These are phyloP conservation scores for Melopsittacus undulatus DNA, from an alignment of 2,797 vertebrate genomes.

Conservation along the genomic window DNA sequence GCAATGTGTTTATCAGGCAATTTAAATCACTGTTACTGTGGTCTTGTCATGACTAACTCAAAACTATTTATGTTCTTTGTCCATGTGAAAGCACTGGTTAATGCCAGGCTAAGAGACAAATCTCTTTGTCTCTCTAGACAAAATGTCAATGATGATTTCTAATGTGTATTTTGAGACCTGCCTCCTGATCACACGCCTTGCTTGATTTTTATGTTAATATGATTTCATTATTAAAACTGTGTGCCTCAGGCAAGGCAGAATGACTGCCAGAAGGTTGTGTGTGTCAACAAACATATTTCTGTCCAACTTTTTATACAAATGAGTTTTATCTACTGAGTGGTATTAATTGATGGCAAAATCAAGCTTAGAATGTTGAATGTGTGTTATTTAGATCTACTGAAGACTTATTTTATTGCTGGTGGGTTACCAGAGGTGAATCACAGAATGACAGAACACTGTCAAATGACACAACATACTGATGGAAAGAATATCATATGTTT, in stretches of 20 bases:
- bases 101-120: not conserved
- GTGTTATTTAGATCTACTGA: fast-evolving
- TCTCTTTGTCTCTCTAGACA: not conserved
- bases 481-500: fast-evolving
- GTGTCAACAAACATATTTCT: not conserved
- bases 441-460: not conserved
- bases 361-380: not conserved
- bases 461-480: fast-evolving
- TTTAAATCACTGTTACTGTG: not conserved
- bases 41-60: not conserved
- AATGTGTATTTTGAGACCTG: not conserved
- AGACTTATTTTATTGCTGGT: not conserved
- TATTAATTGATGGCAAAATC: not conserved
- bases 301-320: not conserved
- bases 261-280: not conserved
- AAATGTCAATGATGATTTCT: not conserved
- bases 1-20: not conserved
- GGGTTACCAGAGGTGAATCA: not conserved
- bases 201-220: not conserved
- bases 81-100: fast-evolving
- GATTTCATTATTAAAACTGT: not conserved
- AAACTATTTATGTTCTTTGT: not conserved
- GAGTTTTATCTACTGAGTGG: not conserved
- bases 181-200: not conserved
- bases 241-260: not conserved